These are phyloP conservation scores for Druon quercuslanigerum DNA, from an alignment of 1,140 invertebrate genomes.

Conservation along the genomic window DNA sequence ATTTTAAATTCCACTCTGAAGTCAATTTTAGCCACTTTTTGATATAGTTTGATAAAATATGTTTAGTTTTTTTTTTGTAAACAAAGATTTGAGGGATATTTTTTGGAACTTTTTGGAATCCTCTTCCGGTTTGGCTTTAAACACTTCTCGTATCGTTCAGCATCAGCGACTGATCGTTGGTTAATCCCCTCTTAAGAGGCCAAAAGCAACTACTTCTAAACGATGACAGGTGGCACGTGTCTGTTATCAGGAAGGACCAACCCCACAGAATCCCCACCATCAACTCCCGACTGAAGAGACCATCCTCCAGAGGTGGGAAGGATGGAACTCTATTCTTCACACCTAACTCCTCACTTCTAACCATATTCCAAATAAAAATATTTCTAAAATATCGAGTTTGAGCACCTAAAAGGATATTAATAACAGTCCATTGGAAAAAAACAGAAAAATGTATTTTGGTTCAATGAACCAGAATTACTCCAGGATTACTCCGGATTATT, in stretches of 20 bases:
- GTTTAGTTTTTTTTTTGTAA: too few relatives aligned
- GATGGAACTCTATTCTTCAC: not conserved
- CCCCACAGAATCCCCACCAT: conserved; percentile 51
- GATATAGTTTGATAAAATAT: not conserved
- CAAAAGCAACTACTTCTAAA: conserved; percentile 59
- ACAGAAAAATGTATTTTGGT: not conserved
- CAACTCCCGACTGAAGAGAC: conserved; percentile 45
- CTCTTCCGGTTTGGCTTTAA: not conserved
- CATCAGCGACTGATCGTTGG: conserved; percentile 42
- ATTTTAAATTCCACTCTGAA: too few relatives aligned
- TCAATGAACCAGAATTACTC: not conserved
- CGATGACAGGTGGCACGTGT: conserved; percentile 64
- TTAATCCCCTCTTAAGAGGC: conserved; percentile 53
- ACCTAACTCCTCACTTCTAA: not conserved
- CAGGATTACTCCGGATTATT: too few relatives aligned
- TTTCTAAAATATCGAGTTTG: not conserved
- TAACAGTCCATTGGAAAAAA: not conserved
- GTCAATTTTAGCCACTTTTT: too few relatives aligned
- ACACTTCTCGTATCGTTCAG: conserved; percentile 23
- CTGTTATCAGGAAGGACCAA: conserved; percentile 59
- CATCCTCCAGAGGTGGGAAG: conserved; percentile 40
- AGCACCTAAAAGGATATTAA: too few relatives aligned
- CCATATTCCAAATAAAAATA: not conserved
- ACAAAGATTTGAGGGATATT: not conserved
- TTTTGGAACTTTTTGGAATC: not conserved